These are phyloP conservation scores for Anoplophora glabripennis DNA, from an alignment of 1,140 invertebrate genomes.

Conservation along the genomic window DNA sequence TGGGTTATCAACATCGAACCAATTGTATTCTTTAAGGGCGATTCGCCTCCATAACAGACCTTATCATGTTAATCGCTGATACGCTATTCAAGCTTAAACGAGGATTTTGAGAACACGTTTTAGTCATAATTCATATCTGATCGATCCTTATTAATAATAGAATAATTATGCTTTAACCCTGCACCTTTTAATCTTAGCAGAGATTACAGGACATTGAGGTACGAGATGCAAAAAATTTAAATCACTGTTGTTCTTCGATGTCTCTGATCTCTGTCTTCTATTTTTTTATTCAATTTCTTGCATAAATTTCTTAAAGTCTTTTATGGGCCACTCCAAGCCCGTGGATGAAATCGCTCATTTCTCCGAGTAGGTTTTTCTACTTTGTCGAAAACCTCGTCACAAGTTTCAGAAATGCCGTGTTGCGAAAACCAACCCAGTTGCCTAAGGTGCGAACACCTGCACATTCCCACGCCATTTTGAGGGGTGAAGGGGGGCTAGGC, in stretches of 20 bases:
- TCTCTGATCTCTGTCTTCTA: too few relatives aligned
- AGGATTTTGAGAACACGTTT: conserved; percentile 9
- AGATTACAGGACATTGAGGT: too few relatives aligned
- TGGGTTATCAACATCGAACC: conserved; percentile 11
- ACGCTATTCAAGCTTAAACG: conserved; percentile 11
- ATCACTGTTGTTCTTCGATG: too few relatives aligned
- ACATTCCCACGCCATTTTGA: background rate
- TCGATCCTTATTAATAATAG: conserved; percentile 14
- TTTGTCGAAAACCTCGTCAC: background rate
- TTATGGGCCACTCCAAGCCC: too few relatives aligned
- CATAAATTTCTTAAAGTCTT: too few relatives aligned
- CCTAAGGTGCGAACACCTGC: conserved; percentile 9
- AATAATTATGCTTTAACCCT: background rate
- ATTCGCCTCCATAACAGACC: conserved; percentile 11
- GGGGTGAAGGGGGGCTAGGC: background rate
- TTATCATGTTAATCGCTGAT: conserved; percentile 16
- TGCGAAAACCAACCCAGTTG: background rate
- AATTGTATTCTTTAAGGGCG: conserved; percentile 18
- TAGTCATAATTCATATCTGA: conserved; percentile 3
- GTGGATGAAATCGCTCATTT: too few relatives aligned
- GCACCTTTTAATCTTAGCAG: background rate
- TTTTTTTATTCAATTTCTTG: too few relatives aligned
- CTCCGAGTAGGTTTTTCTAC: too few relatives aligned
- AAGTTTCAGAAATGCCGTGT: background rate
- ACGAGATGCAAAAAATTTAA: too few relatives aligned